These are phyloP conservation scores for Alauda arvensis DNA, from an alignment of 2,797 vertebrate species.

Conservation along the genomic window DNA sequence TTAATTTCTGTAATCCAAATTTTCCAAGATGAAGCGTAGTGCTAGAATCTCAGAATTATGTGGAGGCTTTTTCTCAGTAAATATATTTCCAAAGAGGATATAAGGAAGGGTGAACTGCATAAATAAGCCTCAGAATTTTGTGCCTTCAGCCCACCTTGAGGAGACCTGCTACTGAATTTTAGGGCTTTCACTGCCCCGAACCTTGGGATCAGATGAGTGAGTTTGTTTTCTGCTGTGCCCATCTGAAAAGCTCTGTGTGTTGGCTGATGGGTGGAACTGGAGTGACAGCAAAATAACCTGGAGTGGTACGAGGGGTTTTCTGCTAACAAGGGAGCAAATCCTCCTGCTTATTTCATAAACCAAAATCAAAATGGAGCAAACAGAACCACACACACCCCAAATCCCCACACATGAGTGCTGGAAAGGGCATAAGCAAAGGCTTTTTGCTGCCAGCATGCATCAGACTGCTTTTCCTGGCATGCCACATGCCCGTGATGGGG, in stretches of 20 bases:
- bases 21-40: not conserved
- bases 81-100: not conserved
- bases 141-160: not conserved
- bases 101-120: not conserved
- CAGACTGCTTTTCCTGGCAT: not conserved
- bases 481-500: not conserved
- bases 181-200: not conserved
- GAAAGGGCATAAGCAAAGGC: not conserved
- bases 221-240: fast-evolving
- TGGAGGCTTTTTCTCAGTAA: not conserved
- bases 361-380: not conserved
- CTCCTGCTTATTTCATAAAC: not conserved
- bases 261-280: not conserved
- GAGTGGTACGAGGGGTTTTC: not conserved
- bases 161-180: not conserved
- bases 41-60: not conserved
- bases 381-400: not conserved
- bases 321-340: not conserved
- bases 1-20: not conserved
- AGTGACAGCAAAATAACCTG: not conserved
- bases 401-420: fast-evolving
- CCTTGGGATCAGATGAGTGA: not conserved
- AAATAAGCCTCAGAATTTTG: not conserved
- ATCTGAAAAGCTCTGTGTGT: not conserved
- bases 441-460: not conserved